Percentiles rank a stretch among this genome's conserved stretches.
Conservation (phyloP, 2,797 vertebrate species). For the Parambassis ranga region DNA sequence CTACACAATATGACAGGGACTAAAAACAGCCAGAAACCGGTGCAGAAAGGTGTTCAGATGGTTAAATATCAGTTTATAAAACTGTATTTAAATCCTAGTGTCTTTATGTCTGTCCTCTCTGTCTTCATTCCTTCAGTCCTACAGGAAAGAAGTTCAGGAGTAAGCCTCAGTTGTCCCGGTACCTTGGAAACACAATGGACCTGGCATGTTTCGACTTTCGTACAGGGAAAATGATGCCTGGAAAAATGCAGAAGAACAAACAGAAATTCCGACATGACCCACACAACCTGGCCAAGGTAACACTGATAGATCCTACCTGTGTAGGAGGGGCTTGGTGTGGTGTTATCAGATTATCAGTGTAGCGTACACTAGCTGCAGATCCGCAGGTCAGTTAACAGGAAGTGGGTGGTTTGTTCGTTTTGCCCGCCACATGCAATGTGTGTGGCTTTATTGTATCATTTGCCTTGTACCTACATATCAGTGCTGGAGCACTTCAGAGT, state of each 20-base stretch:
- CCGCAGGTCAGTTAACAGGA: slow-evolving; percentile 6
- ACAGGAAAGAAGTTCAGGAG: slow-evolving; percentile 96
- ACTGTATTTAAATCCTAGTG: neutral
- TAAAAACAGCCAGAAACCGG: too few relatives aligned
- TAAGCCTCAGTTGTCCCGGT: slow-evolving; percentile 94
- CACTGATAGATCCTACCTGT: neutral
- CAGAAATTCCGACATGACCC: slow-evolving; percentile 89
- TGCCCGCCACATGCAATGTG: too few relatives aligned
- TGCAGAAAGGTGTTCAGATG: too few relatives aligned
- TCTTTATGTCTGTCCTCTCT: slow-evolving; percentile 7
- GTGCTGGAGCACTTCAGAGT: too few relatives aligned
- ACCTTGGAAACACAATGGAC: slow-evolving; percentile 91
- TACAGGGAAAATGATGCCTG: slow-evolving; percentile 95
- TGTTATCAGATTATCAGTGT: slow-evolving; percentile 40
- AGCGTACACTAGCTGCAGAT: slow-evolving; percentile 13
- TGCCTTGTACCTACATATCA: too few relatives aligned
- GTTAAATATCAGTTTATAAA: too few relatives aligned
- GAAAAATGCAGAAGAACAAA: slow-evolving; percentile 95
- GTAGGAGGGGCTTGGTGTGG: neutral
- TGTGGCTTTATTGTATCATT: too few relatives aligned
- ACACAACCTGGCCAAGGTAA: slow-evolving; percentile 72
- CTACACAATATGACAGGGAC: too few relatives aligned
- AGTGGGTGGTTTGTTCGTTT: neutral
- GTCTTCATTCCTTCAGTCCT: slow-evolving; percentile 76
- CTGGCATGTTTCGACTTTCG: slow-evolving; percentile 96